phyloP scores from a whole-genome alignment of 2,797 vertebrate species.

The Phrynocephalus forsythii region DNA sequence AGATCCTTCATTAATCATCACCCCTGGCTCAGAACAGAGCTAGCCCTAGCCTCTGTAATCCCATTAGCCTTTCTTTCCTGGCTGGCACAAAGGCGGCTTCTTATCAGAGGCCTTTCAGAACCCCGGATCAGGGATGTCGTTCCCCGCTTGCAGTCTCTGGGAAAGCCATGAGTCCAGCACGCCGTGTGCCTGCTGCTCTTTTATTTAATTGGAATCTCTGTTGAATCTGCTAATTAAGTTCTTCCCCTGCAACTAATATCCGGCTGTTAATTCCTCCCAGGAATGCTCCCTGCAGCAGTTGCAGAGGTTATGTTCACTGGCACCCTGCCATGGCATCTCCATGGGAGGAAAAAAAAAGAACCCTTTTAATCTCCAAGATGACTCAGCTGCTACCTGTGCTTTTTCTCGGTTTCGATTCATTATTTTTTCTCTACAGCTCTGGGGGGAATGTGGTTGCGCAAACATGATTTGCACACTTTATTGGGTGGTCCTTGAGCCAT shows the following conservation, averaged over 20 bases:
- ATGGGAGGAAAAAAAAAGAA: not conserved
- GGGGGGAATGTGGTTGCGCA: not conserved
- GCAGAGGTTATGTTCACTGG: conserved; percentile 59
- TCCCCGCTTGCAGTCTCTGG: not conserved
- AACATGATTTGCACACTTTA: not conserved
- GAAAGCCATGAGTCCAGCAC: not conserved
- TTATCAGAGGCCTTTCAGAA: conserved; percentile 12
- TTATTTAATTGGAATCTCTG: conserved; percentile 58
- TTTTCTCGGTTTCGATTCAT: not conserved
- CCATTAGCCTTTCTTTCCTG: not conserved
- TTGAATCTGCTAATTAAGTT: conserved; percentile 70
- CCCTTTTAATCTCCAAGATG: conserved; percentile 35
- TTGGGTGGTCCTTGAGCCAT: not conserved
- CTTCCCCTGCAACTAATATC: conserved; percentile 64
- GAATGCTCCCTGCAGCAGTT: conserved; percentile 53
- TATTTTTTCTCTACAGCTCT: not conserved
- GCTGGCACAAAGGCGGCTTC: not conserved
- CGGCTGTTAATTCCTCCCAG: conserved; percentile 54
- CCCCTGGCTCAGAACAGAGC: fast-evolving
- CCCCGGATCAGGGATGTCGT: fast-evolving
- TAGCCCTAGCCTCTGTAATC: conserved; percentile 10
- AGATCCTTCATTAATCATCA: conserved; percentile 9
- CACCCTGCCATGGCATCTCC: conserved; percentile 50
- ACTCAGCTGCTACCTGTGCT: conserved; percentile 24
- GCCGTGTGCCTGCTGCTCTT: conserved; percentile 2